Base-by-base conservation (phyloP, 1,140 invertebrate genomes). In the Harpegnathos saltator region DNA sequence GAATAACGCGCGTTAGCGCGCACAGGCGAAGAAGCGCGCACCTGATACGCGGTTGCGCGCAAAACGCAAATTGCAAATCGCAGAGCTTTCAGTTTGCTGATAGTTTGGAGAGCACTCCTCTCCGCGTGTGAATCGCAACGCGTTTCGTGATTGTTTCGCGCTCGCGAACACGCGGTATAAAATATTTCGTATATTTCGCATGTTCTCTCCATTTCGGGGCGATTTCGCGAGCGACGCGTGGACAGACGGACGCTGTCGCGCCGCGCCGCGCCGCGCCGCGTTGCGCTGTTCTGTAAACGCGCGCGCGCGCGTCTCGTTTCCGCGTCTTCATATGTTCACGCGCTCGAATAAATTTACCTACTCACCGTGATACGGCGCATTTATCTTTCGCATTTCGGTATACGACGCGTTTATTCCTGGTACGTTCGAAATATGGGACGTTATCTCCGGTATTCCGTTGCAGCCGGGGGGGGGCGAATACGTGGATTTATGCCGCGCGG, bases 361-460 rank as follows among this genome's bases (percentile, higher is more conserved):
- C 52, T 59, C 75, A 33, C 26, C 3, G 75, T 29, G 75, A 80
- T 80, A 71, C 52, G 75, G 61, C 75, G 29, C 63, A 78, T 78
- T 78, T 78, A 78, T 78, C 75, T 78, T 69, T 78, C 50, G 29
- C 14, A 56, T 78, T 65, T 77, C 26, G 73, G 63, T 68, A 26
- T 52, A 26, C 62, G 74, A 48, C 17, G 65, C 75, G 75, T 71
- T 80, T 80, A 80, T 71, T 80, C 26, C 63, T 22, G 15, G 52
- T 52, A 69, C 33, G 52, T 80, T 80, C 75, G 75, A 69, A 80
- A 80, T 80, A 80, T 69, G 75, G 52, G 22, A 80, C 65, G 75
- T 80, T 80, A 80, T 80, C 75, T 80, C 75, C 65, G 75, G 29
- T 56, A 69, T 78, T 78, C n/a, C 12, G 54, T 19, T 56, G 62